phyloP scores from a whole-genome alignment of 2,113 vertebrate species.

The Muntiacus muntjak region DNA sequence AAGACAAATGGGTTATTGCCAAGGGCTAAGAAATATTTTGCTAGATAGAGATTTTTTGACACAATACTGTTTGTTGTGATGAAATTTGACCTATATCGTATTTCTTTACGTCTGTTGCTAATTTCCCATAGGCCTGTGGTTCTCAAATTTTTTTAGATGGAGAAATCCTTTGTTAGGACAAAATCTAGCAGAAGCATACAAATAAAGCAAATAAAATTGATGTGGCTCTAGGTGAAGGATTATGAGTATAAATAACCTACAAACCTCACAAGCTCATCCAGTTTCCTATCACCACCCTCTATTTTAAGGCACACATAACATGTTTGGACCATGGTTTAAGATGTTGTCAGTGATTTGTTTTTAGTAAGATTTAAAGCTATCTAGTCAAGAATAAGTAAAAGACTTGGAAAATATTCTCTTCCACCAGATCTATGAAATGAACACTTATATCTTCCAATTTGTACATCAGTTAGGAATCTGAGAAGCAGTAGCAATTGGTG shows the following conservation, averaged over 20 bases:
- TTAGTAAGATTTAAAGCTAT: background rate
- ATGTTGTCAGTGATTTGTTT: background rate
- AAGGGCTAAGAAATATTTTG: conserved; percentile 67
- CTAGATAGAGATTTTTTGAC: conserved; percentile 64
- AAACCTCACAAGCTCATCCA: background rate
- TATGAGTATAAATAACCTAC: background rate
- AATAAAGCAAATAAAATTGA: conserved; percentile 48
- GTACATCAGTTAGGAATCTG: background rate
- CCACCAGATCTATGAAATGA: background rate
- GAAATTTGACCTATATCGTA: conserved; percentile 71
- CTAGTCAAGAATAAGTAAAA: conserved; percentile 5
- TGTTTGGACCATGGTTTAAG: background rate
- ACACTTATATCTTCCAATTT: conserved; percentile 7
- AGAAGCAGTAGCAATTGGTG: background rate
- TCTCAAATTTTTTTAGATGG: conserved; percentile 50
- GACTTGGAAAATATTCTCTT: background rate
- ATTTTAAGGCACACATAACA: background rate
- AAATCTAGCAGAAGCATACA: conserved; percentile 43
- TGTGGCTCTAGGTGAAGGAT: background rate
- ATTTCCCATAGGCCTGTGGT: conserved; percentile 61
- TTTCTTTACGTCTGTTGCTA: conserved; percentile 53
- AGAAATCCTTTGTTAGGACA: conserved; percentile 42
- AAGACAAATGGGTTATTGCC: conserved; percentile 68
- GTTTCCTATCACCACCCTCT: background rate
- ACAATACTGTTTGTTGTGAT: conserved; percentile 64